phyloP scores from a whole-genome alignment of 2,113 vertebrate genomes.

The Plecotus auritus region DNA sequence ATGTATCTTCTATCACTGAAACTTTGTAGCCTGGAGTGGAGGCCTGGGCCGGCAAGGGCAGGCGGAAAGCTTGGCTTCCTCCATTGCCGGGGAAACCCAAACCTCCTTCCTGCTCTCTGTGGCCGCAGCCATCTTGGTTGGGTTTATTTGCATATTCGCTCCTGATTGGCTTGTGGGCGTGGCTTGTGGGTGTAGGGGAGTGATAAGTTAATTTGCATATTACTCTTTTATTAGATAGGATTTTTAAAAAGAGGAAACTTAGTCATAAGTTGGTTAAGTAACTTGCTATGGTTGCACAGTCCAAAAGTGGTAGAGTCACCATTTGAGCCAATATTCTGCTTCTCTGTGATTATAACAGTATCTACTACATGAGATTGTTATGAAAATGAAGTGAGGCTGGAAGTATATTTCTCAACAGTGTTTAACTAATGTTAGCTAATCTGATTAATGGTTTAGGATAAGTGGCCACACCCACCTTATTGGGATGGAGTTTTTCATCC shows the following conservation, averaged over 20 bases:
- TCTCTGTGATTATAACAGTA: background rate
- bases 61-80: too few relatives aligned
- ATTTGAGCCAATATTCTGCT: background rate
- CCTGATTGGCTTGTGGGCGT: too few relatives aligned
- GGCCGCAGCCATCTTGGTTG: too few relatives aligned
- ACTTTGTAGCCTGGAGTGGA: too few relatives aligned
- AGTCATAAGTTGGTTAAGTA: background rate
- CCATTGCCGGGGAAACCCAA: too few relatives aligned
- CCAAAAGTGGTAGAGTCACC: background rate
- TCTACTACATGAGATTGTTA: background rate
- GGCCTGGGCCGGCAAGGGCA: too few relatives aligned
- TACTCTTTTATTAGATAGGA: too few relatives aligned
- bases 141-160: too few relatives aligned
- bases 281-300: background rate
- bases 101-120: too few relatives aligned
- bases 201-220: too few relatives aligned
- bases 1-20: too few relatives aligned
- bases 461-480: fast-evolving
- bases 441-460: background rate
- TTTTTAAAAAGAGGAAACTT: background rate
- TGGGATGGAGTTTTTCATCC: background rate
- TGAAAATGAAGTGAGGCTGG: background rate
- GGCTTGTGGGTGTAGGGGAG: too few relatives aligned
- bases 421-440: background rate
- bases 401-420: background rate